A percentile compares a stretch with the other conserved stretches of the same genome.
These are phyloP conservation scores for Callosobruchus maculatus DNA, from an alignment of 2,888 invertebrate species.

Conservation along the genomic window DNA sequence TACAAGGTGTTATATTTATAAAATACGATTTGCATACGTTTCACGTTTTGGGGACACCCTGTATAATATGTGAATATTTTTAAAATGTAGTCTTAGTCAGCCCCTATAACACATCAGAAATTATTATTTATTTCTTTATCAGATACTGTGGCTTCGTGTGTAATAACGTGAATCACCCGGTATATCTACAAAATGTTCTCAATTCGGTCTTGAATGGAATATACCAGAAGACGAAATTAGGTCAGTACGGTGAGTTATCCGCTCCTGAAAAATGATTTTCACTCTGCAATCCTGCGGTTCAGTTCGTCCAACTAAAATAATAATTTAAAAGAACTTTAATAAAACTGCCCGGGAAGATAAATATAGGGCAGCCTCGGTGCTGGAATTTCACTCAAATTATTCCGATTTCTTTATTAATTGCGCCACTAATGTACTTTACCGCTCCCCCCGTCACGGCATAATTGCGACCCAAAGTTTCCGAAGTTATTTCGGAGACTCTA, in stretches of 20 bases:
- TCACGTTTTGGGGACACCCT: too few species aligned
- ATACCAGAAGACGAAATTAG: neutral
- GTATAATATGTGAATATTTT: too few species aligned
- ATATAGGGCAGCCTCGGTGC: neutral
- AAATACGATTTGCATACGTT: too few species aligned
- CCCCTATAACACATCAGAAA: too few species aligned
- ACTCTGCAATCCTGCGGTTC: neutral
- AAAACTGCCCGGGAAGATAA: neutral
- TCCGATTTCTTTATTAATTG: neutral
- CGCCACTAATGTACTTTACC: neutral
- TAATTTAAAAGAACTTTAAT: neutral
- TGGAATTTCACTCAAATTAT: neutral
- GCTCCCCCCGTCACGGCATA: neutral
- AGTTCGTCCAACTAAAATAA: neutral
- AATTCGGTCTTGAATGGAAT: too few species aligned
- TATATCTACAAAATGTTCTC: too few species aligned
- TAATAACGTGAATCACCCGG: too few species aligned
- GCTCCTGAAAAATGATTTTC: neutral
- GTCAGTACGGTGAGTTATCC: neutral
- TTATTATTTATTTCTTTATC: too few species aligned
- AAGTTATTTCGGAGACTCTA: neutral
- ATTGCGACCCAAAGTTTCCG: neutral
- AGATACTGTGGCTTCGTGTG: too few species aligned
- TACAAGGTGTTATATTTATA: too few species aligned
- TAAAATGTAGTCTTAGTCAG: too few species aligned